Percentiles rank a stretch among this genome's conserved stretches.
These are phyloP conservation scores for Dipodomys spectabilis DNA, from an alignment of 2,113 vertebrate genomes.

Conservation along the genomic window DNA sequence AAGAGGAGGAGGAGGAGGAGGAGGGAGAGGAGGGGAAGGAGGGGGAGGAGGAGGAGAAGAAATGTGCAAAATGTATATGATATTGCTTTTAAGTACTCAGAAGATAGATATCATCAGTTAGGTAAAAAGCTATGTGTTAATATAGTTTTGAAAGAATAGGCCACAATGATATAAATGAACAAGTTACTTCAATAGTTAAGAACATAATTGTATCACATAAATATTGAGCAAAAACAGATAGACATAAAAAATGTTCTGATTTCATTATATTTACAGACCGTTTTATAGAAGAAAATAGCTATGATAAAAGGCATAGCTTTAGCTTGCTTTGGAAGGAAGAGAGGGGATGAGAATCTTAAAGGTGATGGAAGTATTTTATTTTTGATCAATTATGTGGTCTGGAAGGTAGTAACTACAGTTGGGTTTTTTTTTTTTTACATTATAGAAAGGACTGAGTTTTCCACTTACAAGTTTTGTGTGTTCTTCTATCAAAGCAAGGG, in stretches of 20 bases:
- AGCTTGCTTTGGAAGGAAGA: background rate
- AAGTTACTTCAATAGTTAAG: background rate
- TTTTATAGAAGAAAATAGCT: background rate
- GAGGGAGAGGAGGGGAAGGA: accelerated
- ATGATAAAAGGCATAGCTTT: background rate
- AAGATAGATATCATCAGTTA: background rate
- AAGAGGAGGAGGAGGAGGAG: too few relatives aligned
- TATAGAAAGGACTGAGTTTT: background rate
- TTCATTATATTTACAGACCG: background rate
- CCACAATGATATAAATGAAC: background rate
- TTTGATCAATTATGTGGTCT: background rate
- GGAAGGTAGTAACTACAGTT: background rate
- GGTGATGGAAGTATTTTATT: background rate
- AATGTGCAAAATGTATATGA: background rate
- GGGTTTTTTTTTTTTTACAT: background rate
- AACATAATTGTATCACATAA: background rate
- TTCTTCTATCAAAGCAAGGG: background rate
- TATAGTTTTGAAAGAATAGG: background rate
- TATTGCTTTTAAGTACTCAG: background rate
- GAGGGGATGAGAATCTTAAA: background rate
- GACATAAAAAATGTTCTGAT: background rate
- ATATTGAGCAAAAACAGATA: background rate
- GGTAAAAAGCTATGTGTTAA: background rate
- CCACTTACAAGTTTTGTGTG: background rate
- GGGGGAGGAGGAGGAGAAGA: too few relatives aligned